A percentile compares a stretch with the other conserved stretches of the same genome.
These are phyloP conservation scores for Pristionchus fissidentatus DNA, from an alignment of 2,888 invertebrate species.

Conservation along the genomic window DNA sequence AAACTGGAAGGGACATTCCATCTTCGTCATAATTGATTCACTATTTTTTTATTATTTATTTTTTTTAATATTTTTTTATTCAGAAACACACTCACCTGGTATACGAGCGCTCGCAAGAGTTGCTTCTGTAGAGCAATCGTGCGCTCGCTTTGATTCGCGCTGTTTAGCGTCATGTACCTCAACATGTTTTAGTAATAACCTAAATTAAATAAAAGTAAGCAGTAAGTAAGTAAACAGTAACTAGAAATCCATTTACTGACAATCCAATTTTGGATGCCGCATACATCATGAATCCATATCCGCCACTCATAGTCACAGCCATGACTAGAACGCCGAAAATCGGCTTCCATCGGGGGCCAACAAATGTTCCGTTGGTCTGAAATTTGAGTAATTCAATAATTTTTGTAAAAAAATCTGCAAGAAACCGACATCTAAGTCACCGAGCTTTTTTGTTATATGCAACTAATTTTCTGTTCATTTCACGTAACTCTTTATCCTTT, in stretches of 20 bases:
- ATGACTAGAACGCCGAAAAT: constrained; percentile 15
- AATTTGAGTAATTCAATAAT: not conserved
- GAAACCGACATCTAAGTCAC: no score
- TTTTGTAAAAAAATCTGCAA: no score
- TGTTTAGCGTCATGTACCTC: not conserved
- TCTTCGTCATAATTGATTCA: no score
- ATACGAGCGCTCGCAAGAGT: constrained; percentile 9
- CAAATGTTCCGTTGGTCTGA: constrained; percentile 34
- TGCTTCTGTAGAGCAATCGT: constrained; percentile 4
- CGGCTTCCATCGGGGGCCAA: constrained; percentile 41
- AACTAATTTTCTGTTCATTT: no score
- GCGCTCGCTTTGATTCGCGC: not conserved
- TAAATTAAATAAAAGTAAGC: not conserved
- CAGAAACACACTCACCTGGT: not conserved
- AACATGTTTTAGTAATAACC: not conserved
- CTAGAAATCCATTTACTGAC: constrained; percentile 9
- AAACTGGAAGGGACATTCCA: no score
- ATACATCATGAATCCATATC: constrained; percentile 44
- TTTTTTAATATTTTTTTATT: not conserved
- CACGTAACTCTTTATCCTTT: no score
- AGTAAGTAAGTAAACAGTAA: not conserved
- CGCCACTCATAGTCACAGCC: constrained; percentile 4
- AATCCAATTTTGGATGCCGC: not conserved
- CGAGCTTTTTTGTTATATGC: no score
- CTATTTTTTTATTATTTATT: not conserved